Base-by-base conservation (phyloP, 1,140 invertebrate genomes). In the Gonatopus flavifemur region DNA sequence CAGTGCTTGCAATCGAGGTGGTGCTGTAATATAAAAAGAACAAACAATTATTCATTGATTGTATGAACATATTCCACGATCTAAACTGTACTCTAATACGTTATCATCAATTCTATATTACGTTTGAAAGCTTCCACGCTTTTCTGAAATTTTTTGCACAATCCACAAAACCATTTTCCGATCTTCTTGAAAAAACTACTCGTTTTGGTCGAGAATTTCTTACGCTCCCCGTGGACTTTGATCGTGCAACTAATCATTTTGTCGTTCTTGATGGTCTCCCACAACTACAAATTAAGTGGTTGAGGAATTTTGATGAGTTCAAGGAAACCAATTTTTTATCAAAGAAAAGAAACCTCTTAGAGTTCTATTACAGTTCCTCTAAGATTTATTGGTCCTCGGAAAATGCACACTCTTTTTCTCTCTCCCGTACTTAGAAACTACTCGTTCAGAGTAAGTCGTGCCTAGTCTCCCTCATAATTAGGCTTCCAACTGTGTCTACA, bases 1-100 rank as follows among this genome's bases (percentile, higher is more conserved):
- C 16, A 90, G 66, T 3, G 86, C 86, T 49, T 87, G 81, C 22
- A 90, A 76, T 57, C 87, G 79, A 15, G 86, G 85, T 19, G 88
- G 86, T 62, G 87, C 88, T 90, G 71, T n/a, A 79, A 76, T 42
- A 42, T 38, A 36, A 39, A 56, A 41, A 44, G n/a, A n/a, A n/a
- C n/a, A n/a, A 40, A 19, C 49, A 44, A 44, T 39, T 10, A 28
- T 32, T 43, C 30, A 19, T 1, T 28, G 5, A n/a, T 55, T 16
- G 24, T n/a, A 7, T 20, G 19, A 10, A 21, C n/a, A 42, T 31
- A 24, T n/a, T n/a, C 15, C 18, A 36, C 41, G 2, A n/a, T n/a
- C n/a, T n/a, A n/a, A n/a, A n/a, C n/a, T n/a, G n/a, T n/a, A 42
- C 13, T 13, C 19, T 39, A 31, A 48, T 19, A 36, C 9, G 28